These are phyloP conservation scores for Eidolon dupreanum DNA, from an alignment of 2,797 vertebrate species.

Conservation along the genomic window DNA sequence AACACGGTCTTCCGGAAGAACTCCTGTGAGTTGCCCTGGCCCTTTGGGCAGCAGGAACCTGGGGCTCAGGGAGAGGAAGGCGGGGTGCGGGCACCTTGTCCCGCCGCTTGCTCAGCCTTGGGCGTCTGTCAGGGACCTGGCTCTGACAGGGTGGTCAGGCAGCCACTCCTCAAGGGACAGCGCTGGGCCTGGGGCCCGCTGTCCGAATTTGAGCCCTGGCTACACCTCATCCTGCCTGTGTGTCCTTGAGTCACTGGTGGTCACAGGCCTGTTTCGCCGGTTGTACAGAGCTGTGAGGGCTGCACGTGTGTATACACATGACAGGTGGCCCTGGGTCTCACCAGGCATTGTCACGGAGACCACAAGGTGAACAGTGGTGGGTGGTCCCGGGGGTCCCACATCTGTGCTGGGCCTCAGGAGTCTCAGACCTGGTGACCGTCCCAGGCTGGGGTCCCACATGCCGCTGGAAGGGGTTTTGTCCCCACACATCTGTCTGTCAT, in stretches of 20 bases:
- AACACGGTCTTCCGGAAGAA: conserved; percentile 96
- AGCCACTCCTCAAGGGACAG: fast-evolving
- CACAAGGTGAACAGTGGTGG: not conserved
- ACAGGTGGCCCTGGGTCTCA: not conserved
- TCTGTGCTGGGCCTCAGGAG: not conserved
- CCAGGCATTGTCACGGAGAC: not conserved
- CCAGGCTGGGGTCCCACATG: not conserved
- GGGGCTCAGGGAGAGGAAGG: fast-evolving
- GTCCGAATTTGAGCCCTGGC: not conserved
- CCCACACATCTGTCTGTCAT: not conserved
- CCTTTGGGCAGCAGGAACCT: not conserved
- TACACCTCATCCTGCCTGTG: fast-evolving
- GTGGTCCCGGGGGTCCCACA: not conserved
- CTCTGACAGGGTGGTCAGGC: not conserved
- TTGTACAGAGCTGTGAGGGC: not conserved
- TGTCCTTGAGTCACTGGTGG: not conserved
- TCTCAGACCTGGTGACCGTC: no score
- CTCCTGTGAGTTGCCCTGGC: conserved; percentile 91
- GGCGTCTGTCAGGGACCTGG: not conserved
- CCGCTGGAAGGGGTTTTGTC: not conserved
- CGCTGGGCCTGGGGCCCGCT: fast-evolving
- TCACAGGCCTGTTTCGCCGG: not conserved
- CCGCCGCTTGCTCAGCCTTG: fast-evolving
- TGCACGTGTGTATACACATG: fast-evolving
- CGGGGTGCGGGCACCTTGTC: fast-evolving